Evolutionary conservation across 2,113 vertebrate genomes (phyloP).

Genomic region (Marmota monax): DNA sequence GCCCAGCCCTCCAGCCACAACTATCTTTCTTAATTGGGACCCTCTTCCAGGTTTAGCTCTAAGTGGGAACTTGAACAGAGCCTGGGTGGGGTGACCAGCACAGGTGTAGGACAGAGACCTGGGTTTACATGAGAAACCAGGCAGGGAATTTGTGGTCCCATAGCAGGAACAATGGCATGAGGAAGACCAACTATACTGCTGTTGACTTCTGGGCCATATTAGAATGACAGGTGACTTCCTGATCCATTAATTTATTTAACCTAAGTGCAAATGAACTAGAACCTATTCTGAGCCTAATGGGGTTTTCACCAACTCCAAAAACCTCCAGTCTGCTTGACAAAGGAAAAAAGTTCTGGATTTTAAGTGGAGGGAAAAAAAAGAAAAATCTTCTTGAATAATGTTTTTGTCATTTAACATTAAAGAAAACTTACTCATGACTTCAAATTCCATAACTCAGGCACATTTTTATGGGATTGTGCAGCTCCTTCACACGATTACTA

Average conservation of each 20-base stretch:
- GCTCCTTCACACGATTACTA: neutral
- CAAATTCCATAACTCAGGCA: neutral
- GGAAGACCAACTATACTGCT: neutral
- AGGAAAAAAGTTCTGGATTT: neutral
- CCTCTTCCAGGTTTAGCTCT: neutral
- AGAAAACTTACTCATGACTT: conserved; percentile 23
- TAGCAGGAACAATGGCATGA: too few relatives aligned
- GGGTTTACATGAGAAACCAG: neutral
- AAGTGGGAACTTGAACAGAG: neutral
- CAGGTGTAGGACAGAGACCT: neutral
- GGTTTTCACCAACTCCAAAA: neutral
- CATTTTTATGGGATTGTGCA: neutral
- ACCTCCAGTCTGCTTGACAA: neutral
- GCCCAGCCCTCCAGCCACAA: neutral
- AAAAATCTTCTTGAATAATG: neutral
- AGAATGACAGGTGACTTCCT: neutral
- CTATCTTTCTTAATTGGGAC: neutral
- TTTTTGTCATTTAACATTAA: neutral
- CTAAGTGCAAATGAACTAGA: neutral
- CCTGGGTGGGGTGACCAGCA: neutral
- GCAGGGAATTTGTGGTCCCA: neutral
- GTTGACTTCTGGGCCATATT: neutral
- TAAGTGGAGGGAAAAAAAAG: neutral
- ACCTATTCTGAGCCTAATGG: neutral
- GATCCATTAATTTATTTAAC: neutral